Evolutionary conservation across 2,113 vertebrate species (phyloP).

Genomic region (Grus americana): DNA sequence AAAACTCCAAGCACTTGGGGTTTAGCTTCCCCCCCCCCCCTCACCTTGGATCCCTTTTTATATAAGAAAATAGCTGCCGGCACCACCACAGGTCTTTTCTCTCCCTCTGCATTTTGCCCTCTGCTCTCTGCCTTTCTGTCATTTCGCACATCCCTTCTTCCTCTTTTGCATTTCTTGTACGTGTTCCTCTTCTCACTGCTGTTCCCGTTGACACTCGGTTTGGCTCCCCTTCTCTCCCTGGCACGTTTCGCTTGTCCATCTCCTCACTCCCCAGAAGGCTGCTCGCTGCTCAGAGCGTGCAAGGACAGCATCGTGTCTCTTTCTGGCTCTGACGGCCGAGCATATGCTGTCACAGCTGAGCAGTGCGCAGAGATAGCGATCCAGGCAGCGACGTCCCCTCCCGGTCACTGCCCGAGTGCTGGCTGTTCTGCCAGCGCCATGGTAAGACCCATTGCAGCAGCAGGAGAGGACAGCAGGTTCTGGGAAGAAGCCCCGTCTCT

Average conservation of each 20-base stretch:
- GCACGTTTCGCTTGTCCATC: background rate
- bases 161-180: background rate
- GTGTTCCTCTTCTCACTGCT: background rate
- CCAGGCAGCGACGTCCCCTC: background rate
- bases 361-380: background rate
- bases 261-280: background rate
- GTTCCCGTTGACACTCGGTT: accelerated
- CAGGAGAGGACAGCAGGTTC: background rate
- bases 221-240: background rate
- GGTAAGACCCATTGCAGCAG: background rate
- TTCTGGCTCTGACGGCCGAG: background rate
- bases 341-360: conserved; percentile 24
- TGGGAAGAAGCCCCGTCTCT: background rate
- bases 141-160: background rate
- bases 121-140: background rate
- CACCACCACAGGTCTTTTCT: background rate
- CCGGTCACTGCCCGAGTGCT: accelerated
- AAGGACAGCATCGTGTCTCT: background rate
- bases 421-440: background rate
- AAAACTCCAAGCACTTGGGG: background rate
- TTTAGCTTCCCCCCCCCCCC: background rate
- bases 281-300: background rate
- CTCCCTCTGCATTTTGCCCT: background rate
- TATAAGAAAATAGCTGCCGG: background rate
- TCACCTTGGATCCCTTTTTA: background rate